phyloP scores from a whole-genome alignment of 2,888 invertebrate species.

The Crocallis elinguaria region DNA sequence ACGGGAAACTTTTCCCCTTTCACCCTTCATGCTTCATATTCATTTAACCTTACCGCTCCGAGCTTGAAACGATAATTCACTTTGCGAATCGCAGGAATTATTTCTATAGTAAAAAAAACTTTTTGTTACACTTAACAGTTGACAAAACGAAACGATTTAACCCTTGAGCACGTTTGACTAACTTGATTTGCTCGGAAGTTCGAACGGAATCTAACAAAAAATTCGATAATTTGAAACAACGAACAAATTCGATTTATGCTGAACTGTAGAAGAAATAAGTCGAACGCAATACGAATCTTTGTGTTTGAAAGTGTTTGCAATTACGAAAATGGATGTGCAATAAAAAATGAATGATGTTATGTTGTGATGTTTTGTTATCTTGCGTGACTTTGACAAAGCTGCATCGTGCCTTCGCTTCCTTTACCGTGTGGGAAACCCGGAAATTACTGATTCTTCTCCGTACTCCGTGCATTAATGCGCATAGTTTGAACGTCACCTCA shows the following conservation, averaged over 20 bases:
- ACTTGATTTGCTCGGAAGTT: constrained; percentile 11
- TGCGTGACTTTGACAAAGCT: constrained; percentile 24
- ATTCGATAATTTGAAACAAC: constrained; percentile 21
- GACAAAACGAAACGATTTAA: constrained; percentile 7
- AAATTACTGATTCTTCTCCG: constrained; percentile 46
- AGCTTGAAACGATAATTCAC: constrained; percentile 28
- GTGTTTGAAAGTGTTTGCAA: constrained; percentile 27
- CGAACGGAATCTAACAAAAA: constrained; percentile 8
- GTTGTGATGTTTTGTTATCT: constrained; percentile 22
- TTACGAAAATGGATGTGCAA: constrained; percentile 33
- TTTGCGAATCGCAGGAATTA: constrained; percentile 7
- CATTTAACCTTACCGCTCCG: constrained; percentile 19
- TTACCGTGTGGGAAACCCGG: constrained; percentile 53
- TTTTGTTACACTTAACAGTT: neutral
- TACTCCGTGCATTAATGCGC: constrained; percentile 26
- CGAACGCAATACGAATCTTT: constrained; percentile 1
- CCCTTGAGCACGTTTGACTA: constrained; percentile 12
- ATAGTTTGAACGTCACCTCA: constrained; percentile 21
- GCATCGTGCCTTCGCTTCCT: constrained; percentile 46
- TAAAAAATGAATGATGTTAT: constrained; percentile 20
- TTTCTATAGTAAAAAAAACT: constrained; percentile 1
- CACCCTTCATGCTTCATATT: constrained; percentile 39
- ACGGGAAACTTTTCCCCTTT: constrained; percentile 51
- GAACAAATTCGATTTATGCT: constrained; percentile 17
- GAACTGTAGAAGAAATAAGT: constrained; percentile 5